Evolutionary conservation across 2,888 invertebrate genomes (phyloP).

Genomic region (Cecidostiba fungosa): DNA sequence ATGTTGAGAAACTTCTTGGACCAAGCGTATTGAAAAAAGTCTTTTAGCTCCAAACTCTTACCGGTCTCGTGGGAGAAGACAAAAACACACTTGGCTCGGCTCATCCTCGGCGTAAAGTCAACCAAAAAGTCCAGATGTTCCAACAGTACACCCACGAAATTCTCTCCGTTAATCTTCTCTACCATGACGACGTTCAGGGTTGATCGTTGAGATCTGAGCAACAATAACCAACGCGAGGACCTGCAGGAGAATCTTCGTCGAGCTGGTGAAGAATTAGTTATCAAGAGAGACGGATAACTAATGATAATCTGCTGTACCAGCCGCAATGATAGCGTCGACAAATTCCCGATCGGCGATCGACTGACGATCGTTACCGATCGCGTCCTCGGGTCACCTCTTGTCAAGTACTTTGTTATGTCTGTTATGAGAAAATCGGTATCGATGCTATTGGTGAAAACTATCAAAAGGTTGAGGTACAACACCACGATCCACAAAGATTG

Average conservation of each 20-base stretch:
- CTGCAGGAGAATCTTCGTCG: background rate
- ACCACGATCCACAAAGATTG: background rate
- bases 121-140: background rate
- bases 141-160: background rate
- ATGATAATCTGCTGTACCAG: background rate
- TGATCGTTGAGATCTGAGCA: background rate
- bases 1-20: slow-evolving; percentile 21
- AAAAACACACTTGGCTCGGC: slow-evolving; percentile 10
- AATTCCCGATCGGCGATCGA: background rate
- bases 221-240: background rate
- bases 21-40: slow-evolving; percentile 42
- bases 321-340: background rate
- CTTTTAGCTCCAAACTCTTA: background rate
- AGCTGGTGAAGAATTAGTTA: background rate
- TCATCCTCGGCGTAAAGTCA: background rate
- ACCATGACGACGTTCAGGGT: slow-evolving; percentile 21
- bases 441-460: background rate
- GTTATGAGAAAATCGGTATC: background rate
- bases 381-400: background rate
- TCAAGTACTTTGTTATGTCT: background rate
- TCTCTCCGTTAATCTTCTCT: background rate
- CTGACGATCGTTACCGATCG: background rate
- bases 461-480: background rate
- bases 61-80: background rate
- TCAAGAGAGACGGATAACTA: background rate